Base-by-base conservation (phyloP, 2,797 vertebrate genomes). In the Lagodon rhomboides region DNA sequence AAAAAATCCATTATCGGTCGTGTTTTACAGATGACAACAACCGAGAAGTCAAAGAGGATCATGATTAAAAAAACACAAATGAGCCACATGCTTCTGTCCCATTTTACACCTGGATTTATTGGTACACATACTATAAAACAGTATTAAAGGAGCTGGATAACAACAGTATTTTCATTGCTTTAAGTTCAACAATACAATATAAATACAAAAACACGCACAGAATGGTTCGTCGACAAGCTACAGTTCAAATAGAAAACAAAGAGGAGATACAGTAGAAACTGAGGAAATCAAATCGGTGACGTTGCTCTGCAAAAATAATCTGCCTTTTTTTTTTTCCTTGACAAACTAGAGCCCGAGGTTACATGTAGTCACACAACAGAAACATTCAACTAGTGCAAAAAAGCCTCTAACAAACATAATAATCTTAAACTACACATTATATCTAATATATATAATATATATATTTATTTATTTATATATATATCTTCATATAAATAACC, bases 81-180 rank as follows among this genome's bases (percentile, higher is more conserved):
- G 53, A 90, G 64, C 25, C 71, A 68, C 7, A 4, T 66, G 12
- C 51, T 73, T 65, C 38, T 53, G 65, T 84, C 89, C 88, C 81
- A 77, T 94, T 93, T 93, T 93, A 93, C 93, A 94, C 92, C 90
- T 95, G 93, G 90, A 94, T 94, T 96, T 96, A 96, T 96, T 96
- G 94, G 90, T 93, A 96, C 95, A 96, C 93, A 93, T 95, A 96
- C 95, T 96, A 96, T 95, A 96, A 96, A 96, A 96, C 95, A 94
- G 96, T 96, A 96, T 96, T 96, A 96, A 96, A 96, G 95, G 94
- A 96, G 94, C 93, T 93, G 91, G 91, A 93, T 94, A 95, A 96
- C 95, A 95, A 95, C 93, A 91, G 88, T 94, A 91, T 95, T 94
- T 90, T 92, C 93, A 92, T 95, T 94, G 91, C 94, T 95, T 95